Conservation (phyloP, 92 coral and sea anemone genomes). For the Porites divaricata region DNA sequence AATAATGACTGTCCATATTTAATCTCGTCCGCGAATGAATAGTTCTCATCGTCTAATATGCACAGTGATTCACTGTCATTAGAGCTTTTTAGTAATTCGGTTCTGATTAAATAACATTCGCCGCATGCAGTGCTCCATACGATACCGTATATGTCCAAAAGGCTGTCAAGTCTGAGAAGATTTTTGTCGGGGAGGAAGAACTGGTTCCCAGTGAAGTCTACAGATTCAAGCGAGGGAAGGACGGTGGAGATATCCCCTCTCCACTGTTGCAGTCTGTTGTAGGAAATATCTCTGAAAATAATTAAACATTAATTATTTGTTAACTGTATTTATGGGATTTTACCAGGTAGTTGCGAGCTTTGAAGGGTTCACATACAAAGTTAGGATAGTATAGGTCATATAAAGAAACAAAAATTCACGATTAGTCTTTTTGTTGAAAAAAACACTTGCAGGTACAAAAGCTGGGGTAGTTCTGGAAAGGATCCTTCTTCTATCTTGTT, state of each 20-base stretch:
- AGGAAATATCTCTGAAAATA: slow-evolving; percentile 53
- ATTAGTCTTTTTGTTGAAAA: background rate
- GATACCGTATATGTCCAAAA: slow-evolving; percentile 35
- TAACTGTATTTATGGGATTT: background rate
- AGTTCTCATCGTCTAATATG: background rate
- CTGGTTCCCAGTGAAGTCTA: slow-evolving; percentile 63
- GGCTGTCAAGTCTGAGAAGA: slow-evolving; percentile 40
- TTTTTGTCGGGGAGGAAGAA: slow-evolving; percentile 52
- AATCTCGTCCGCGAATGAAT: slow-evolving; percentile 43
- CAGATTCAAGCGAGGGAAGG: slow-evolving; percentile 51
- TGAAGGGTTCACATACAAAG: no score
- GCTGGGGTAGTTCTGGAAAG: slow-evolving; percentile 31
- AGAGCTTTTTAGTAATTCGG: slow-evolving; percentile 13
- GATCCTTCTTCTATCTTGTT: slow-evolving; percentile 22
- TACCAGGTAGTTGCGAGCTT: background rate
- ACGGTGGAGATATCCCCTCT: slow-evolving; percentile 17
- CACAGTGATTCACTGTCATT: slow-evolving; percentile 35
- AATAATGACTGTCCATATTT: slow-evolving; percentile 55
- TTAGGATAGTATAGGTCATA: no score
- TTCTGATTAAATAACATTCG: slow-evolving; percentile 46
- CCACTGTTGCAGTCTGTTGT: slow-evolving; percentile 45
- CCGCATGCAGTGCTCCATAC: slow-evolving; percentile 53
- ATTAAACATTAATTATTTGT: background rate
- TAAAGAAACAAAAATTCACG: background rate
- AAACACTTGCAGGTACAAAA: slow-evolving; percentile 43